Evolutionary conservation across 1,140 invertebrate genomes (phyloP).

Genomic region (Leptonema lineaticorne): DNA sequence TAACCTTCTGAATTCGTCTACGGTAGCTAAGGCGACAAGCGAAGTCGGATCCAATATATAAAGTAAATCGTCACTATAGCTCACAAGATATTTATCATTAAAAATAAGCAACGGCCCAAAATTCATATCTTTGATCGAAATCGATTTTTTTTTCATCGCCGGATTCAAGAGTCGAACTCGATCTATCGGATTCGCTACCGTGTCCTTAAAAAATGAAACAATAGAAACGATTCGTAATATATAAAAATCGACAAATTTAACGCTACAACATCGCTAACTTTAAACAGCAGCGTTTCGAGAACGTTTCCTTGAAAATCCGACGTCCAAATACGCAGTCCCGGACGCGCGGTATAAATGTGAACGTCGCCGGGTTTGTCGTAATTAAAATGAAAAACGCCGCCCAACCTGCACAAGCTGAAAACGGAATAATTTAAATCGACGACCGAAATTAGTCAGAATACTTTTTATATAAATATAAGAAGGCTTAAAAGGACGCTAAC

Average conservation of each 20-base stretch:
- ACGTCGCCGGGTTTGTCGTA: conserved; percentile 56
- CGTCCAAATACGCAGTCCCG: conserved; percentile 79
- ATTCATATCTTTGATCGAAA: conserved; percentile 58
- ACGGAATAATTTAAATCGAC: conserved; percentile 37
- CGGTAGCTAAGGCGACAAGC: conserved; percentile 56
- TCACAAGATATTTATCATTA: conserved; percentile 69
- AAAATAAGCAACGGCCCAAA: conserved; percentile 71
- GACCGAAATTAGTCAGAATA: too few species aligned
- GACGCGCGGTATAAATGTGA: conserved; percentile 71
- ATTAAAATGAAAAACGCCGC: conserved; percentile 64
- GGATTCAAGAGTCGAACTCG: conserved; percentile 72
- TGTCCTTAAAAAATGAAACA: conserved; percentile 52
- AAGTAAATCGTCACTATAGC: conserved; percentile 69
- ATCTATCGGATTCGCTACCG: conserved; percentile 60
- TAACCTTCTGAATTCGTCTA: conserved; percentile 50
- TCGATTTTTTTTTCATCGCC: conserved; percentile 50
- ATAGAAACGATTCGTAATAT: conserved; percentile 35
- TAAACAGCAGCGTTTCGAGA: conserved; percentile 82
- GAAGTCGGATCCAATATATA: conserved; percentile 73
- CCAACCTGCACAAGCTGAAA: conserved; percentile 64
- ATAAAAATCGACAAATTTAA: too few species aligned
- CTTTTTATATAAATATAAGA: conserved; percentile 18
- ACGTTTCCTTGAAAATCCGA: conserved; percentile 74
- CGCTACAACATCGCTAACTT: conserved; percentile 57
- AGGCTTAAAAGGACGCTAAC: conserved; percentile 52